Percentiles rank a stretch among this genome's conserved stretches.
Conservation (phyloP, 2,113 vertebrate genomes). For the Corythornis vintsioides region DNA sequence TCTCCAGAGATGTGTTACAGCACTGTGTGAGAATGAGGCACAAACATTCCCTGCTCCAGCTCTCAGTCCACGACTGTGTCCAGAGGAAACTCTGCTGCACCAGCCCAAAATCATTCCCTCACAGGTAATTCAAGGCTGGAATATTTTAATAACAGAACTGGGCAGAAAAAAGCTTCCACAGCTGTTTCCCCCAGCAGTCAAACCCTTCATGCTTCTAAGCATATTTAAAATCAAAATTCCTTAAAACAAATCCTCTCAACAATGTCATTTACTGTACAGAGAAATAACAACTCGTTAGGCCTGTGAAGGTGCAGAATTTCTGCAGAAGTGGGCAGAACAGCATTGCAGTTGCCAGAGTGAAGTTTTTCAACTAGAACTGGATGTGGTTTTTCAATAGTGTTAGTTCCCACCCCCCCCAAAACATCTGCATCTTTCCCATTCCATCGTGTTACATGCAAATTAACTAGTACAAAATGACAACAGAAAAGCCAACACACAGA, state of each 20-base stretch:
- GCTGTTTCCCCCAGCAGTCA: not conserved
- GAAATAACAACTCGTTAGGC: constrained; percentile 12
- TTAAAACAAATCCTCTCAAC: not conserved
- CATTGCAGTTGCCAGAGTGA: not conserved
- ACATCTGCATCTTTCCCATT: not conserved
- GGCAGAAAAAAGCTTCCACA: not conserved
- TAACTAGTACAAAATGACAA: not conserved
- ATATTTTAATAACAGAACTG: not conserved
- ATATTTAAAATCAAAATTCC: not conserved
- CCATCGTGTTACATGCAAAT: constrained; percentile 5
- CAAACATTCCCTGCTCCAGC: not conserved
- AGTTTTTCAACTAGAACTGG: not conserved
- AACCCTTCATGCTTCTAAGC: not conserved
- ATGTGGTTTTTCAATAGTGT: not conserved
- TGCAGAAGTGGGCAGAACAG: not conserved
- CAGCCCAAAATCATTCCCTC: not conserved
- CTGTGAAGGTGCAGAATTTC: not conserved
- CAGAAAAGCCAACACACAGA: not conserved
- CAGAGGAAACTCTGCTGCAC: not conserved
- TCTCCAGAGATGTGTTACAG: not conserved
- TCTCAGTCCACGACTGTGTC: too few relatives aligned
- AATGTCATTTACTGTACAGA: constrained; percentile 20
- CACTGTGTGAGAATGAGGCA: not conserved
- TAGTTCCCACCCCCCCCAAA: not conserved
- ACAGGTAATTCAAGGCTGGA: not conserved